These are phyloP conservation scores for Euphydryas editha DNA, from an alignment of 2,888 invertebrate species.

Conservation along the genomic window DNA sequence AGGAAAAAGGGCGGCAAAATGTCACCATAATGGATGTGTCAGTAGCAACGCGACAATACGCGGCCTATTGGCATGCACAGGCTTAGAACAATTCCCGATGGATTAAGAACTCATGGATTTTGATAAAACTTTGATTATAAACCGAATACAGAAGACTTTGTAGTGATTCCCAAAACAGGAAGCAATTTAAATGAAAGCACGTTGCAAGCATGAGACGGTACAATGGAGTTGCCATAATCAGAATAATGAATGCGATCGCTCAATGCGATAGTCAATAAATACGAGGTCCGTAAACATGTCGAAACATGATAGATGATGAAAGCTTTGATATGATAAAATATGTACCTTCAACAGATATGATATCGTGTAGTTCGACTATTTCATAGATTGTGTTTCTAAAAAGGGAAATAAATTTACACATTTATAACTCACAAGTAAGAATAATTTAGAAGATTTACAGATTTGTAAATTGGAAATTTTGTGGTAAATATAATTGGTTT, in stretches of 20 bases:
- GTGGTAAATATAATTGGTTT: slow-evolving; percentile 58
- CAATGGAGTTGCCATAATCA: slow-evolving; percentile 58
- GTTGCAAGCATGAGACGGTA: slow-evolving; percentile 35
- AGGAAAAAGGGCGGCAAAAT: slow-evolving; percentile 81
- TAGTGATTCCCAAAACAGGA: slow-evolving; percentile 22
- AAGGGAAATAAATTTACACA: slow-evolving; percentile 14
- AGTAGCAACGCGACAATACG: slow-evolving; percentile 73
- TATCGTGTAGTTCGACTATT: slow-evolving; percentile 28
- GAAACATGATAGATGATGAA: slow-evolving; percentile 77
- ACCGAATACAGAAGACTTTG: slow-evolving; percentile 20
- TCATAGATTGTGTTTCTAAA: slow-evolving; percentile 15
- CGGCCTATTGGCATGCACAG: slow-evolving; percentile 69
- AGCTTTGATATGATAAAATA: slow-evolving; percentile 72
- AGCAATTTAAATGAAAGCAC: slow-evolving; percentile 36
- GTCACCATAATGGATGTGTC: slow-evolving; percentile 83
- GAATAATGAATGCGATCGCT: slow-evolving; percentile 74
- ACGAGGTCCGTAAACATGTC: slow-evolving; percentile 77
- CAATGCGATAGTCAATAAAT: slow-evolving; percentile 74
- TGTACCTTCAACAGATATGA: slow-evolving; percentile 51
- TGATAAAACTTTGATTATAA: slow-evolving; percentile 57
- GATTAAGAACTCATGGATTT: slow-evolving; percentile 67
- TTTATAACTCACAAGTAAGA: slow-evolving; percentile 10
- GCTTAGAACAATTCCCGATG: slow-evolving; percentile 66
- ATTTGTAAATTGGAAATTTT: slow-evolving; percentile 29
- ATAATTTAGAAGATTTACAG: slow-evolving; percentile 19